Conservation (phyloP, 2,113 vertebrate species). For the Rhineura floridana region DNA sequence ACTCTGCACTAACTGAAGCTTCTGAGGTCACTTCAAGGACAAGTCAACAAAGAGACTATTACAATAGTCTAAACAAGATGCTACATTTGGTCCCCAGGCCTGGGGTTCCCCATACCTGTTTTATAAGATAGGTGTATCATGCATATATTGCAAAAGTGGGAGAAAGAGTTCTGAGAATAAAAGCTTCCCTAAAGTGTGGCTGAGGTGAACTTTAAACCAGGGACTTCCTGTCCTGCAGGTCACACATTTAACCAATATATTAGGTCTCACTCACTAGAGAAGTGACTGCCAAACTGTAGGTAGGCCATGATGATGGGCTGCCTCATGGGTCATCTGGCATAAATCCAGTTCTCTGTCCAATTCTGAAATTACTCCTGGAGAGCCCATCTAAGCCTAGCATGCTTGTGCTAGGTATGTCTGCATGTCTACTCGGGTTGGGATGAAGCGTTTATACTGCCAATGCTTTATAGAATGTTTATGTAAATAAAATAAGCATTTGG, state of each 20-base stretch:
- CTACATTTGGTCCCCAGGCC: too few species aligned
- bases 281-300: neutral
- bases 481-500: fast-evolving
- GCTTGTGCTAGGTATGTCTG: neutral
- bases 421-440: neutral
- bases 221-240: neutral
- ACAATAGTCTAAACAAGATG: too few species aligned
- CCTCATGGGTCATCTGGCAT: neutral
- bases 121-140: neutral
- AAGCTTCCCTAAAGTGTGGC: neutral
- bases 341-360: neutral
- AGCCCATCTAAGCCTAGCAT: neutral
- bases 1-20: too few species aligned
- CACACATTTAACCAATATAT: neutral
- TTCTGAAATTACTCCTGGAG: neutral
- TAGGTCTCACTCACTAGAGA: neutral
- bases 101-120: too few species aligned
- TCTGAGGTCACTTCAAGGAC: too few species aligned
- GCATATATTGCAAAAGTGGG: neutral
- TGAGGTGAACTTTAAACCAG: neutral
- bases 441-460: neutral
- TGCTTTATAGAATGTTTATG: neutral
- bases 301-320: neutral
- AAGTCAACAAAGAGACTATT: too few species aligned
- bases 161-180: neutral